These are phyloP conservation scores for Hiodon alosoides DNA, from an alignment of 2,113 vertebrate species.

Conservation along the genomic window DNA sequence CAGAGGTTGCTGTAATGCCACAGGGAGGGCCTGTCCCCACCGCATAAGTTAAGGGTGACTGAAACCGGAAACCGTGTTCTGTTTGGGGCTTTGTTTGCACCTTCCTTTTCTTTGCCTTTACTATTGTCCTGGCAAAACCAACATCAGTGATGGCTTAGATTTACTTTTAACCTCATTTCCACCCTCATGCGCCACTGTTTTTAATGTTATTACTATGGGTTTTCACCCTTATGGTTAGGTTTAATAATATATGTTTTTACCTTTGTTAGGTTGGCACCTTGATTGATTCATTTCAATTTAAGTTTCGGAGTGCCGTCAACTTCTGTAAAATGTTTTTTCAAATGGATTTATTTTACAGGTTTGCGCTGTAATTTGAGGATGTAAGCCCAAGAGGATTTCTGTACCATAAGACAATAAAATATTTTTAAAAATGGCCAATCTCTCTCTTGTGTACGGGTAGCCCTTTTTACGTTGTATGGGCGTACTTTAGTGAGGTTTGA, in stretches of 20 bases:
- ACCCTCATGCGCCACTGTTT: too few species aligned
- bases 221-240: too few species aligned
- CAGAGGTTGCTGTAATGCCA: conserved; percentile 88
- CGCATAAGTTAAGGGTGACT: conserved; percentile 65
- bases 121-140: not conserved
- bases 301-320: not conserved
- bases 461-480: too few species aligned
- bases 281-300: not conserved
- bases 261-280: too few species aligned
- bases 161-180: too few species aligned
- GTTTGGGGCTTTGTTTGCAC: not conserved
- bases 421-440: conserved; percentile 32
- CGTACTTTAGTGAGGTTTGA: too few species aligned
- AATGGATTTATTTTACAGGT: conserved; percentile 52
- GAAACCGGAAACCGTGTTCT: not conserved
- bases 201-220: too few species aligned
- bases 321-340: not conserved
- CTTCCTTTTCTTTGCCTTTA: not conserved
- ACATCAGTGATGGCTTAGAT: too few species aligned
- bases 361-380: conserved; percentile 25
- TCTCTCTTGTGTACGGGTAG: not conserved
- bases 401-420: conserved; percentile 66
- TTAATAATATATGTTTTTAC: too few species aligned
- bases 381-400: conserved; percentile 52
- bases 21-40: conserved; percentile 83